These are phyloP conservation scores for Eulithis prunata DNA, from an alignment of 2,888 invertebrate genomes.

Conservation along the genomic window DNA sequence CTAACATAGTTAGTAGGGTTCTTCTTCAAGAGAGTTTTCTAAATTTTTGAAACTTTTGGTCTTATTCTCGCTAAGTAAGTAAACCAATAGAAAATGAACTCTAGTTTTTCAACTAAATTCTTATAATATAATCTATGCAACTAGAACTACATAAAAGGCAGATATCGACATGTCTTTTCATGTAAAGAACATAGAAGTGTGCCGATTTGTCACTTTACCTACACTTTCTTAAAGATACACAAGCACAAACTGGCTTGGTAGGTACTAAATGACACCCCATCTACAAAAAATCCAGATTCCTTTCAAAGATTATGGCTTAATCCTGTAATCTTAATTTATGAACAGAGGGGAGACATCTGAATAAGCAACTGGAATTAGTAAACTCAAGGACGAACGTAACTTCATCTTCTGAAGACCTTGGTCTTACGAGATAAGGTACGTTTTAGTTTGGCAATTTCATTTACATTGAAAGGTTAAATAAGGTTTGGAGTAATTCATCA, in stretches of 20 bases:
- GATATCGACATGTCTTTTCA: no score
- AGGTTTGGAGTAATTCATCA: slow-evolving; percentile 34
- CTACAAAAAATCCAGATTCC: slow-evolving; percentile 26
- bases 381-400: slow-evolving; percentile 47
- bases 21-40: no score
- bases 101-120: no score
- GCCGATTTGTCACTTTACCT: no score
- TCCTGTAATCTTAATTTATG: slow-evolving; percentile 71
- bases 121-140: no score
- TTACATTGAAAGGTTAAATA: slow-evolving; percentile 23
- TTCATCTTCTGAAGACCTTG: slow-evolving; percentile 7
- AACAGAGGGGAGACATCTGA: slow-evolving; percentile 63
- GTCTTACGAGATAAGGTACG: slow-evolving; percentile 12
- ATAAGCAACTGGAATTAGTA: slow-evolving; percentile 67
- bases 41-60: no score
- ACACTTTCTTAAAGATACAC: not conserved
- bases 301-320: slow-evolving; percentile 56
- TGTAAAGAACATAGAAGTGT: no score
- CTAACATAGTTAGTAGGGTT: no score
- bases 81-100: no score
- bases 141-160: no score
- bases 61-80: no score
- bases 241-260: not conserved
- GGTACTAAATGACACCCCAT: not conserved
- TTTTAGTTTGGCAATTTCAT: slow-evolving; percentile 13